phyloP scores from a whole-genome alignment of 1,140 invertebrate genomes.

The Leptestheria dahalacensis region DNA sequence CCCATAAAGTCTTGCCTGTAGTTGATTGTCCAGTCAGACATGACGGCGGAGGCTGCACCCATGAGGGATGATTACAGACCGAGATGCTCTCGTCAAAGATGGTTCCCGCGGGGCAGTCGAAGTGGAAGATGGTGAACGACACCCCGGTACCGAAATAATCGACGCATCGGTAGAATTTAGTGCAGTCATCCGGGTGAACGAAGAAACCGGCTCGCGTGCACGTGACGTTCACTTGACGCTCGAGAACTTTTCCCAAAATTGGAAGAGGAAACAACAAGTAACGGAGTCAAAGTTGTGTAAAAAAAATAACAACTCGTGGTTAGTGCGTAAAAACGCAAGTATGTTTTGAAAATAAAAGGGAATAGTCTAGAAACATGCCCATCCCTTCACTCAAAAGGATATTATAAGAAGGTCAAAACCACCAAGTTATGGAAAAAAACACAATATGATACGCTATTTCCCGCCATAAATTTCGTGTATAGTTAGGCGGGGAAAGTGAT shows the following conservation, averaged over 20 bases:
- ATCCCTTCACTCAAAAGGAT: too few relatives aligned
- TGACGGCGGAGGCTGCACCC: constrained; percentile 6
- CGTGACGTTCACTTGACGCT: too few relatives aligned
- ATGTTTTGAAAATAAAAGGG: too few relatives aligned
- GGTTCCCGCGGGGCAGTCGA: constrained; percentile 27
- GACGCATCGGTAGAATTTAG: constrained; percentile 57
- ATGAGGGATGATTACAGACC: constrained; percentile 20
- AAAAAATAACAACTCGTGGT: too few relatives aligned
- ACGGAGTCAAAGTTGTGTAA: too few relatives aligned
- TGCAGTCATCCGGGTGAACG: constrained; percentile 44
- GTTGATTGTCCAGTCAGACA: background rate
- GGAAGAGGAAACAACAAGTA: background rate
- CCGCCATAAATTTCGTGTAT: too few relatives aligned
- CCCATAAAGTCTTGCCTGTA: background rate
- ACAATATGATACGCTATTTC: too few relatives aligned
- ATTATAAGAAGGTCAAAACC: too few relatives aligned
- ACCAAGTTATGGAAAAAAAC: too few relatives aligned
- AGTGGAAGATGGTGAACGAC: constrained; percentile 36
- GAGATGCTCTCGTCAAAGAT: constrained; percentile 28
- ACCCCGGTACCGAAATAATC: constrained; percentile 37
- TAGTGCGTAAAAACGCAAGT: too few relatives aligned
- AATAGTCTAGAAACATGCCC: too few relatives aligned
- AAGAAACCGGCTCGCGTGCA: constrained; percentile 45
- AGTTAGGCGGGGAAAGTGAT: background rate
- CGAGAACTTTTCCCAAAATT: too few relatives aligned